These are phyloP conservation scores for Galeruca laticollis DNA, from an alignment of 2,888 invertebrate species.

Conservation along the genomic window DNA sequence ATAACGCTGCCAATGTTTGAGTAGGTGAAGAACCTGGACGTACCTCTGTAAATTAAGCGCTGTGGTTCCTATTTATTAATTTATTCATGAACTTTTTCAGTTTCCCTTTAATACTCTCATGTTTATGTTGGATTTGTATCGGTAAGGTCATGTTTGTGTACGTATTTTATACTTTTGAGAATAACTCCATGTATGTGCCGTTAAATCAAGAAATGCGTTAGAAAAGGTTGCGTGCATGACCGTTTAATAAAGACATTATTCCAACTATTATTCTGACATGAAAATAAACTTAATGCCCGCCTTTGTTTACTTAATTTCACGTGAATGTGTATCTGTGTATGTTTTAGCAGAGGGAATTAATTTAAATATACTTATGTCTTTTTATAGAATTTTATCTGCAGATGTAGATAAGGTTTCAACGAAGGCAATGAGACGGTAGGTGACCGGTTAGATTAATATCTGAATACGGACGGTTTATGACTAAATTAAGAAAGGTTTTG, in stretches of 20 bases:
- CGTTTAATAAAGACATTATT: slow-evolving; percentile 6
- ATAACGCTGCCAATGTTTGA: too few relatives aligned
- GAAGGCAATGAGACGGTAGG: slow-evolving; percentile 14
- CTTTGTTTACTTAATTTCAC: slow-evolving; percentile 15
- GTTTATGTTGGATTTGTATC: too few relatives aligned
- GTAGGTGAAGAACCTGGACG: too few relatives aligned
- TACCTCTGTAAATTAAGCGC: too few relatives aligned
- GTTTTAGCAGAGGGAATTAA: slow-evolving; percentile 27
- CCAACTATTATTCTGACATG: slow-evolving; percentile 3
- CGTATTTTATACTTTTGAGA: background rate
- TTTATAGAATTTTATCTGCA: slow-evolving; percentile 26
- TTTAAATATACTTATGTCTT: slow-evolving; percentile 29
- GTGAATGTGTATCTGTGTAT: slow-evolving; percentile 5
- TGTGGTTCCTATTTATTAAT: too few relatives aligned
- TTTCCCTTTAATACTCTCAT: too few relatives aligned
- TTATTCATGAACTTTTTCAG: too few relatives aligned
- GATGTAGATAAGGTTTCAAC: slow-evolving; percentile 20
- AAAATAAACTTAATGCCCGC: background rate
- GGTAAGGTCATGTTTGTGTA: too few relatives aligned
- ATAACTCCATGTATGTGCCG: too few relatives aligned
- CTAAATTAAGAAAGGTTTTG: slow-evolving; percentile 24
- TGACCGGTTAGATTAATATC: slow-evolving; percentile 25
- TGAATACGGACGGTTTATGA: slow-evolving; percentile 22
- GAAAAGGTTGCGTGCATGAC: background rate
- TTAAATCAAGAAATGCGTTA: too few relatives aligned